phyloP scores from a whole-genome alignment of 2,797 vertebrate genomes.

The Calcarius lapponicus region DNA sequence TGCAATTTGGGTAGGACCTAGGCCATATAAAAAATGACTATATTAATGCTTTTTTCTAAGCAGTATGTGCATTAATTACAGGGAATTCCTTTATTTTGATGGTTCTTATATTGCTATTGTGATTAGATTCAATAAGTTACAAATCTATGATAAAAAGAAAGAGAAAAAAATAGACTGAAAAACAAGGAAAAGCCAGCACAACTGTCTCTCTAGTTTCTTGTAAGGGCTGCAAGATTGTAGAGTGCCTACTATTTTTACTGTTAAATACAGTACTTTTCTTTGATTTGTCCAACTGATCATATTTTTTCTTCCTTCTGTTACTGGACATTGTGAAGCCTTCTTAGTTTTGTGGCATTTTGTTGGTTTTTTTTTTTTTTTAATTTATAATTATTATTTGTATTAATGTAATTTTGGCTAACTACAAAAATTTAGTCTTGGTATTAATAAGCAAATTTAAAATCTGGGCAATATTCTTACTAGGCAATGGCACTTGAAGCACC shows the following conservation, averaged over 20 bases:
- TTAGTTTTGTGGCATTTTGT: neutral
- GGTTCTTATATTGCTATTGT: neutral
- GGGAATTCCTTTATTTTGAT: neutral
- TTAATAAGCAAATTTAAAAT: neutral
- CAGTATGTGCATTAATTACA: neutral
- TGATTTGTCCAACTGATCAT: neutral
- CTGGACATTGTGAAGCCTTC: neutral
- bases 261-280: neutral
- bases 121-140: neutral
- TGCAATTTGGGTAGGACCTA: neutral
- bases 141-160: neutral
- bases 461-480: neutral
- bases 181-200: neutral
- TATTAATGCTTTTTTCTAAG: neutral
- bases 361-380: neutral
- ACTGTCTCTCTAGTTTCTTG: neutral
- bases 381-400: neutral
- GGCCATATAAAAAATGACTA: neutral
- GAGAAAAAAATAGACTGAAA: neutral
- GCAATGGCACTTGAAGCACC: neutral
- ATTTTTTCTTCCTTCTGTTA: neutral
- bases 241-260: neutral
- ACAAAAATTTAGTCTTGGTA: neutral
- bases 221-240: neutral
- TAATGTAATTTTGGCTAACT: neutral